phyloP scores from a whole-genome alignment of 2,797 vertebrate genomes.

The Danio kyathit region DNA sequence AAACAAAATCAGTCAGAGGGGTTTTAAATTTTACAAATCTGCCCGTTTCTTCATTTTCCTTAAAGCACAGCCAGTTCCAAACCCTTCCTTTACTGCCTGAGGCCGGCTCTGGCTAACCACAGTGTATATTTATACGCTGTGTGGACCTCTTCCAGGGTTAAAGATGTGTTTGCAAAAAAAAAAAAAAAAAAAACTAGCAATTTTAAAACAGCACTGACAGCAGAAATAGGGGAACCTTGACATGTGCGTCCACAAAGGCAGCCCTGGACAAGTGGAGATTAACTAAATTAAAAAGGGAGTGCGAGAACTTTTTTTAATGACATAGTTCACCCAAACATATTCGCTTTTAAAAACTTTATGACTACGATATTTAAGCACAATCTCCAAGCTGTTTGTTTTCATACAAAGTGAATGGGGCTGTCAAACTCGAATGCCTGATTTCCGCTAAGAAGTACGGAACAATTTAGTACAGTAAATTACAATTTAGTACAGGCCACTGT shows the following conservation, averaged over 20 bases:
- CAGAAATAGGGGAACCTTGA: conserved; percentile 59
- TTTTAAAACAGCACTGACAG: conserved; percentile 66
- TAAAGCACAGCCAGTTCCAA: conserved; percentile 47
- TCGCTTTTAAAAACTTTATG: background rate
- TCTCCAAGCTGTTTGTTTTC: background rate
- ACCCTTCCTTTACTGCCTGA: conserved; percentile 49
- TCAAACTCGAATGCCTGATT: background rate
- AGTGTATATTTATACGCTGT: conserved; percentile 56
- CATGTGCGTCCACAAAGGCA: conserved; percentile 21
- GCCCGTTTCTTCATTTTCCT: conserved; percentile 39
- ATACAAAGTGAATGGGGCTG: background rate
- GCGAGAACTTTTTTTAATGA: background rate
- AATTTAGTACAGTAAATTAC: no score
- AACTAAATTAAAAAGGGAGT: background rate
- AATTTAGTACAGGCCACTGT: no score
- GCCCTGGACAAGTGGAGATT: conserved; percentile 24
- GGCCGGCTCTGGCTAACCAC: conserved; percentile 65
- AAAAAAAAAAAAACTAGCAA: conserved; percentile 41
- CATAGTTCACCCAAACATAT: background rate
- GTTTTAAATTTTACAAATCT: conserved; percentile 61
- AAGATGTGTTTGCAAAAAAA: conserved; percentile 48
- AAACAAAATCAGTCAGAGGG: conserved; percentile 59
- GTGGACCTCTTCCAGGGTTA: conserved; percentile 46
- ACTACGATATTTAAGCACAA: background rate
- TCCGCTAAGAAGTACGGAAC: no score